Evolutionary conservation across 2,113 vertebrate genomes (phyloP), one percentile per base, ranked within the genome.

Genomic region (Leptobrachium ailaonicum): DNA sequence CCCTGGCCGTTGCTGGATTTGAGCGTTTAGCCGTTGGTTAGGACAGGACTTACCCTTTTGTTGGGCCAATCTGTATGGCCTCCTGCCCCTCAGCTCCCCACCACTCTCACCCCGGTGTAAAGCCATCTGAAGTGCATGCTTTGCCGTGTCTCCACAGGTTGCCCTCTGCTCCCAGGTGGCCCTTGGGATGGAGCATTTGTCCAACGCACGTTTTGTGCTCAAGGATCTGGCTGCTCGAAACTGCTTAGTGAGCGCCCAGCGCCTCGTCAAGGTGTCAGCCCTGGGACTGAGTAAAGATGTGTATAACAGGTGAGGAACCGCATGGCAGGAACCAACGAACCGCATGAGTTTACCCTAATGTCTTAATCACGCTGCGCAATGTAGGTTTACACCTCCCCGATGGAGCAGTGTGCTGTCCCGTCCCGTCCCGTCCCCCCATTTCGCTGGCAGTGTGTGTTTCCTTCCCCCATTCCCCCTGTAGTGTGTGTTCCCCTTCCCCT

Each of bases 221-320:
- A 96, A 95, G 85, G 98, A 99, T 88, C 87, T 99, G 44, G 97
- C 98, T 0, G 92, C 96, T 60, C 93, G 98, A 43, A 99, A 99
- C 90, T 99, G 98, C 84, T 88, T 99, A 76, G 91, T 99, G 88
- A 96, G 92, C 4, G 92, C 95, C 66, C 96, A 98, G 88, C 90
- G 96, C 72, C 95, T 95, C 68, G 92, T 99, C 79, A 99, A 99
- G 83, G 91, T 99, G 83, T 96, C 97, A 0, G 90, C 96, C 0
- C 93, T 98, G 80, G 94, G 97, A 82, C 96, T 99, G 88, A 98
- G 95, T 93, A 97, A 97, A 86, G 98, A 99, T 0, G 98, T 99
- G 53, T 99, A 99, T 87, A 97, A 95, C 93, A 98, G 96, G 98
- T 99, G 85, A 32, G 47, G 86, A 43, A 13, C 32, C 41, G 40